Evolutionary conservation across 2,888 invertebrate species (phyloP), one percentile per base, ranked within the genome.

Genomic region (Doris montereyensis): DNA sequence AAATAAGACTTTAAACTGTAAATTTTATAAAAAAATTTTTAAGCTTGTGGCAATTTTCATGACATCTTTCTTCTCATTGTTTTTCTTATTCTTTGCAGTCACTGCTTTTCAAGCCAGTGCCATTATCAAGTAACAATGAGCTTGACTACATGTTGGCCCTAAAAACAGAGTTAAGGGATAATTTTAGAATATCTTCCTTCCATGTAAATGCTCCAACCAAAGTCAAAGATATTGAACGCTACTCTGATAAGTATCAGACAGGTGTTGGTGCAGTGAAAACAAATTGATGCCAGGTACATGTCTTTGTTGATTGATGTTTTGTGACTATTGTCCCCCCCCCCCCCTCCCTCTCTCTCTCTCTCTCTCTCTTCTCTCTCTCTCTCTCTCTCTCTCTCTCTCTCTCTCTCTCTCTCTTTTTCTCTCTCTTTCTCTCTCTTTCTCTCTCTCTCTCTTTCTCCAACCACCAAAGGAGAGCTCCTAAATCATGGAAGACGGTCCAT

Each of bases 31-130:
- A n/a, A n/a, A n/a, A n/a, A n/a, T n/a, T n/a, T n/a, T n/a, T n/a
- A n/a, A n/a, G n/a, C 5, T 67, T 17, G 30, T 17, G 1, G n/a
- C 34, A 4, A 28, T 68, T 32, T 28, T 1, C 30, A 30, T 67
- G n/a, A 24, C n/a, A 24, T 21, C 5, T 10, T 73, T 30, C 17
- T 41, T 41, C 24, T 10, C 41, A n/a, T n/a, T n/a, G n/a, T n/a
- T n/a, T n/a, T n/a, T n/a, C n/a, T 30, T 24, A n/a, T 30, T 21
- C 13, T 34, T 83, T 84, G 62, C 81, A 89, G 89, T 88, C 89
- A 0, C 85, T 93, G 65, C 92, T 92, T n/a, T 91, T 90, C 83
- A 92, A 92, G 81, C 92, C 93, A 10, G 88, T 92, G 0, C 91
- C 92, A 1, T 87, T 93, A 62, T 81, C 86, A 1, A 84, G 87